Conservation (phyloP, 2,797 vertebrate species). For the Fundulus diaphanus region DNA sequence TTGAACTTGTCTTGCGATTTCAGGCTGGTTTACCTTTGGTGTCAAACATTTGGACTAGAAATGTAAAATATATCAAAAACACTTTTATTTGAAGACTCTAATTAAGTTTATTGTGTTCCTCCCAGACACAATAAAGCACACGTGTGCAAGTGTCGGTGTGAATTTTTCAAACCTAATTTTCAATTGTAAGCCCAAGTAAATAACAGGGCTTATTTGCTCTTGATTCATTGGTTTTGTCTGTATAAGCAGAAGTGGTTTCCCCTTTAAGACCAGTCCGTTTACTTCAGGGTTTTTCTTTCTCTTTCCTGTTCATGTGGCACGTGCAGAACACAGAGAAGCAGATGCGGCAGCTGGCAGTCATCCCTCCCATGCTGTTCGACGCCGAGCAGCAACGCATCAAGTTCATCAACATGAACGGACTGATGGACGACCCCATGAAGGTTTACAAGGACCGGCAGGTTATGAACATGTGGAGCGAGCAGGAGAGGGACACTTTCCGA, state of each 20-base stretch:
- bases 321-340: conserved; percentile 82
- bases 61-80: background rate
- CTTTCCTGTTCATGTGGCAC: conserved; percentile 26
- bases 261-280: conserved; percentile 30
- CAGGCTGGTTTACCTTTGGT: background rate
- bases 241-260: conserved; percentile 22
- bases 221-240: conserved; percentile 2
- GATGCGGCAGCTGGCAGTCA: conserved; percentile 98
- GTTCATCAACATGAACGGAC: conserved; percentile 99
- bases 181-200: background rate
- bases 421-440: conserved; percentile 99
- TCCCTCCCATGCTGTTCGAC: conserved; percentile 99
- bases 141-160: background rate
- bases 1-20: background rate
- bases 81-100: background rate
- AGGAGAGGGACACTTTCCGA: conserved; percentile 98
- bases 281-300: conserved; percentile 40
- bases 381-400: conserved; percentile 96
- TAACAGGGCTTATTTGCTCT: background rate
- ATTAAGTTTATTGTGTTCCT: background rate
- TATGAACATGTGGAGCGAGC: conserved; percentile 99
- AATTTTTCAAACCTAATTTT: background rate
- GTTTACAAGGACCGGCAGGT: conserved; percentile 98
- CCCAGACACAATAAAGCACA: background rate
- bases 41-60: background rate